A percentile compares a stretch with the other conserved stretches of the same genome.
phyloP scores from a whole-genome alignment of 2,888 invertebrate genomes.

The Steinernema hermaphroditum region DNA sequence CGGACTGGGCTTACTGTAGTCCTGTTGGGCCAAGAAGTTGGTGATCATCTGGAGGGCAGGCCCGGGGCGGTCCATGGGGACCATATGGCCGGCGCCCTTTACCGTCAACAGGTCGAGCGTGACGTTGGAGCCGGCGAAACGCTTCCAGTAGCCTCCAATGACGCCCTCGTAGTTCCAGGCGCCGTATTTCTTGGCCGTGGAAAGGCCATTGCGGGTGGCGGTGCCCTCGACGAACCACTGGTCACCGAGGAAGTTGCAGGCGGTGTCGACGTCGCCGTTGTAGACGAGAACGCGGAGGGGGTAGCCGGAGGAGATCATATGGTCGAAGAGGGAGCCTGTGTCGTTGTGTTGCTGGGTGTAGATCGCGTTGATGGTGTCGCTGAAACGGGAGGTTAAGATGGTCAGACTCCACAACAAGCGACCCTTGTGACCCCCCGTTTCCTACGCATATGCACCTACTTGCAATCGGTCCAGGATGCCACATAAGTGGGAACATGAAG shows the following conservation, averaged over 20 bases:
- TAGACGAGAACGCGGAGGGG: constrained; percentile 54
- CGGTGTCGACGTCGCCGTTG: constrained; percentile 56
- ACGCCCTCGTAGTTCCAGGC: constrained; percentile 50
- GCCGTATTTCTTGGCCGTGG: constrained; percentile 40
- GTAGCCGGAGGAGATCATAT: constrained; percentile 52
- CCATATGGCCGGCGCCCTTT: constrained; percentile 78
- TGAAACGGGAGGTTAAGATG: too few species aligned
- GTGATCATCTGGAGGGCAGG: constrained; percentile 78
- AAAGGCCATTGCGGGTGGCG: constrained; percentile 41
- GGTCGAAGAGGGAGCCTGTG: constrained; percentile 52
- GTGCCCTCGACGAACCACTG: constrained; percentile 59
- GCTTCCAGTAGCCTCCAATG: constrained; percentile 58
- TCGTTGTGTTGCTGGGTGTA: constrained; percentile 54
- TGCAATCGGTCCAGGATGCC: constrained; percentile 42
- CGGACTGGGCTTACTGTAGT: constrained; percentile 45
- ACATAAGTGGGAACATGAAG: constrained; percentile 53
- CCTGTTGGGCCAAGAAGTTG: constrained; percentile 69
- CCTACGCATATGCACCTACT: too few species aligned
- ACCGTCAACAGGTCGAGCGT: constrained; percentile 56
- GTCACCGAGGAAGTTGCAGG: constrained; percentile 59
- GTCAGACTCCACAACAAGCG: too few species aligned
- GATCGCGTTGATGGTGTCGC: constrained; percentile 48
- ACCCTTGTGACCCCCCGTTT: too few species aligned
- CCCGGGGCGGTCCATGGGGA: constrained; percentile 79
- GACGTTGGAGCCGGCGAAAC: constrained; percentile 42